phyloP scores from a whole-genome alignment of 1,140 invertebrate species.

The Lepidurus arcticus region DNA sequence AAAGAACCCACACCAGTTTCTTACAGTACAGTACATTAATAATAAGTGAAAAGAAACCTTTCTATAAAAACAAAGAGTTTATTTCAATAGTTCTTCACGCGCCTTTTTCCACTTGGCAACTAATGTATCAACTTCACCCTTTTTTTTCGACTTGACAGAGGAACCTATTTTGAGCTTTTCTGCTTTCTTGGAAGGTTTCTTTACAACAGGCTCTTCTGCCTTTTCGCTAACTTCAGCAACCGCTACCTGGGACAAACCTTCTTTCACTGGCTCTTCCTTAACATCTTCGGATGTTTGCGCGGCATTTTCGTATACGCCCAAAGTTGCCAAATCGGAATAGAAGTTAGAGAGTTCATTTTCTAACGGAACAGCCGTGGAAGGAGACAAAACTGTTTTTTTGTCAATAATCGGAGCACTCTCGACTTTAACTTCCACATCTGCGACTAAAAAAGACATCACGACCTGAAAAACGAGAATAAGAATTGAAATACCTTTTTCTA shows the following conservation, averaged over 20 bases:
- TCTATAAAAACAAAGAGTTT: not conserved
- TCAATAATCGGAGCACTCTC: not conserved
- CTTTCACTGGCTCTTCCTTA: not conserved
- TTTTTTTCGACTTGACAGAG: not conserved
- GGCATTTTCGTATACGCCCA: slow-evolving; percentile 2
- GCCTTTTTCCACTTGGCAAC: not conserved
- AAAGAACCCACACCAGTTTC: too few relatives aligned
- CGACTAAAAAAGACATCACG: not conserved
- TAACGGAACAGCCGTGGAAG: not conserved
- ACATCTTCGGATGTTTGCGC: not conserved
- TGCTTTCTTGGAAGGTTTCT: not conserved
- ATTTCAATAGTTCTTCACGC: slow-evolving; percentile 11
- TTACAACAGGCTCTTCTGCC: not conserved
- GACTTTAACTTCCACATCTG: not conserved
- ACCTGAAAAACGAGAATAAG: not conserved
- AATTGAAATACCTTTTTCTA: not conserved
- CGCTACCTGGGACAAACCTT: not conserved
- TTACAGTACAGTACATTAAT: not conserved
- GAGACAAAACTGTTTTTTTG: not conserved
- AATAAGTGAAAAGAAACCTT: not conserved
- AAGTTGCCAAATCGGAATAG: slow-evolving; percentile 30
- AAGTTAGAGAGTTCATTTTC: slow-evolving; percentile 27
- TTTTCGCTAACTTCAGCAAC: not conserved
- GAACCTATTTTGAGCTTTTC: slow-evolving; percentile 3
- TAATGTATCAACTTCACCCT: not conserved